A percentile compares a stretch with the other conserved stretches of the same genome.
These are phyloP conservation scores for Drosophila kurseongensis DNA, from an alignment of 1,140 invertebrate species.

Conservation along the genomic window DNA sequence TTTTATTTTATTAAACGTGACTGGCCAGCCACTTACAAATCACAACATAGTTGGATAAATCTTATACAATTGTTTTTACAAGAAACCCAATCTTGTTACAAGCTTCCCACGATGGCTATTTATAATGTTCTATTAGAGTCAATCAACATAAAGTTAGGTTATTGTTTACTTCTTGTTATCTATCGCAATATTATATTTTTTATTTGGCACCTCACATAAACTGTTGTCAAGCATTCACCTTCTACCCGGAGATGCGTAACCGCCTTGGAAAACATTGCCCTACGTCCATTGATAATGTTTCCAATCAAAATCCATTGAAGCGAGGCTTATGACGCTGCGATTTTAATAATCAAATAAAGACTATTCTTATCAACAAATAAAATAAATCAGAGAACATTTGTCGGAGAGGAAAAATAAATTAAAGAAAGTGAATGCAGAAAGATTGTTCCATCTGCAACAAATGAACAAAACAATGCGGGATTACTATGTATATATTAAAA, in stretches of 20 bases:
- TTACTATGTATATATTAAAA: too few relatives aligned
- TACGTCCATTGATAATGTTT: conserved; percentile 22
- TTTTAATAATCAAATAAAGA: conserved; percentile 1
- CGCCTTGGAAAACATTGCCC: background rate
- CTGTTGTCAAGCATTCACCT: conserved; percentile 19
- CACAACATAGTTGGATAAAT: background rate
- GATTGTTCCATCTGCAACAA: conserved; percentile 3
- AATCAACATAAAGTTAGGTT: too few relatives aligned
- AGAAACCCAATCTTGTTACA: background rate
- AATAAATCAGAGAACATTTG: conserved; percentile 13
- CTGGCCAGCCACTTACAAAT: background rate
- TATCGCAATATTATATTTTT: too few relatives aligned
- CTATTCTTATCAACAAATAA: conserved; percentile 13
- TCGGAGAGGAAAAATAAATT: background rate
- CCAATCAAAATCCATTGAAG: conserved; percentile 17
- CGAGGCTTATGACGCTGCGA: conserved; percentile 5
- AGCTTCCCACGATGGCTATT: too few relatives aligned
- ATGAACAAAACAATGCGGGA: background rate
- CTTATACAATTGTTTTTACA: background rate
- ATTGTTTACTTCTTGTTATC: too few relatives aligned
- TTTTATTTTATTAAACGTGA: background rate
- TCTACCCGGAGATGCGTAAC: conserved; percentile 23
- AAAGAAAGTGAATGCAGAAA: background rate
- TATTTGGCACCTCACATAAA: background rate
- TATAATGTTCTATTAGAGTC: too few relatives aligned